A percentile compares a stretch with the other conserved stretches of the same genome.
phyloP scores from a whole-genome alignment of 1,140 invertebrate species.

The Drosophila yakuba region DNA sequence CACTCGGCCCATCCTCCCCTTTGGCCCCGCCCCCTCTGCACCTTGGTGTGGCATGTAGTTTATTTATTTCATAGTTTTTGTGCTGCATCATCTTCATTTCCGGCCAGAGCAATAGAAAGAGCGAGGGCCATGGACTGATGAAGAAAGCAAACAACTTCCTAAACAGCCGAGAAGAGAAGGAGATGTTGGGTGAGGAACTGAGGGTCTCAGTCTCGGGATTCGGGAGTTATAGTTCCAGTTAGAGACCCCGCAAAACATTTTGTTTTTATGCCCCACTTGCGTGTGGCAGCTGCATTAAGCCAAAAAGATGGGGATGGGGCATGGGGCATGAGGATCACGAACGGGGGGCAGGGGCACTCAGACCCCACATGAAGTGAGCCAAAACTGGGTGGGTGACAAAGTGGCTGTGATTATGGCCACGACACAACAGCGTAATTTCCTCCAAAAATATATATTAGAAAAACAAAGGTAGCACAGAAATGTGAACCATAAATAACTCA shows the following conservation, averaged over 20 bases:
- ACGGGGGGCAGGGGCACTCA: not conserved
- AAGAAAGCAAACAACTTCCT: conserved; percentile 61
- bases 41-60: conserved; percentile 58
- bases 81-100: conserved; percentile 82
- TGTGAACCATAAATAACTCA: not conserved
- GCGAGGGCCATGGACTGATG: not conserved
- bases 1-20: too few species aligned
- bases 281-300: conserved; percentile 79
- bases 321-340: not conserved
- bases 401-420: conserved; percentile 76
- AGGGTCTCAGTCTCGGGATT: not conserved
- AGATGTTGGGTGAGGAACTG: not conserved
- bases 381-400: conserved; percentile 74
- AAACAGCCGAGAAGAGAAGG: conserved; percentile 20
- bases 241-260: conserved; percentile 60
- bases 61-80: conserved; percentile 80
- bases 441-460: conserved; percentile 1
- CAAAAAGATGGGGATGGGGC: not conserved
- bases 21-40: not conserved
- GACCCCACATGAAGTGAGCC: conserved; percentile 38
- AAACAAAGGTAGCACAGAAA: not conserved
- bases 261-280: conserved; percentile 78
- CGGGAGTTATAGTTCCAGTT: conserved; percentile 23
- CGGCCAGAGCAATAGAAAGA: conserved; percentile 52
- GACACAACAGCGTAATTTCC: conserved; percentile 24